phyloP scores from a whole-genome alignment of 2,797 vertebrate species.

The Syngnathus rostellatus region DNA sequence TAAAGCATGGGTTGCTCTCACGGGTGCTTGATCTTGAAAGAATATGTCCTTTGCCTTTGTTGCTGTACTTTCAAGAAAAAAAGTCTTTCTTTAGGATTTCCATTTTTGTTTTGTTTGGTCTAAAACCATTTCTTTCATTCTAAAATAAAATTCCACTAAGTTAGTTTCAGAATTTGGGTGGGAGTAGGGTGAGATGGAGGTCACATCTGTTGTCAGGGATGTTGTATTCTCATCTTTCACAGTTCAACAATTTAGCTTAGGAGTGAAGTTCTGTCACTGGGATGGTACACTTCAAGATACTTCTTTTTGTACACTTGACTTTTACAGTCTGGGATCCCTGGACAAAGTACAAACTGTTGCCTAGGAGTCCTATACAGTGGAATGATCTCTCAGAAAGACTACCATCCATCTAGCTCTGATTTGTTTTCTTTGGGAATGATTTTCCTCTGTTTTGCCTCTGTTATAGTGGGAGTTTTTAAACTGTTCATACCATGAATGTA shows the following conservation, averaged over 20 bases:
- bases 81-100: slow-evolving; percentile 13
- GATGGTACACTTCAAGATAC: neutral
- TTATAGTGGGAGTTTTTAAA: no score
- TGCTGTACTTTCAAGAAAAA: slow-evolving; percentile 18
- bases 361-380: neutral
- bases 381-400: neutral
- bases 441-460: neutral
- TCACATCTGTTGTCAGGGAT: neutral
- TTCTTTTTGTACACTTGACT: neutral
- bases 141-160: neutral
- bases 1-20: slow-evolving; percentile 35
- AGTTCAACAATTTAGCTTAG: neutral
- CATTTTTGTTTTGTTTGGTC: neutral
- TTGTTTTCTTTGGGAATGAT: neutral
- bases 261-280: neutral
- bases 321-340: neutral
- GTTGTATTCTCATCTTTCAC: neutral
- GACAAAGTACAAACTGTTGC: neutral
- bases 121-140: neutral
- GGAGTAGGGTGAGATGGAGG: neutral
- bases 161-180: neutral
- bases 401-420: neutral
- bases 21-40: slow-evolving; percentile 22
- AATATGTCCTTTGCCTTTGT: slow-evolving; percentile 19
- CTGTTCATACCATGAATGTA: no score